Conservation (phyloP, 2,888 invertebrate genomes). For the Hecatera dysodea region DNA sequence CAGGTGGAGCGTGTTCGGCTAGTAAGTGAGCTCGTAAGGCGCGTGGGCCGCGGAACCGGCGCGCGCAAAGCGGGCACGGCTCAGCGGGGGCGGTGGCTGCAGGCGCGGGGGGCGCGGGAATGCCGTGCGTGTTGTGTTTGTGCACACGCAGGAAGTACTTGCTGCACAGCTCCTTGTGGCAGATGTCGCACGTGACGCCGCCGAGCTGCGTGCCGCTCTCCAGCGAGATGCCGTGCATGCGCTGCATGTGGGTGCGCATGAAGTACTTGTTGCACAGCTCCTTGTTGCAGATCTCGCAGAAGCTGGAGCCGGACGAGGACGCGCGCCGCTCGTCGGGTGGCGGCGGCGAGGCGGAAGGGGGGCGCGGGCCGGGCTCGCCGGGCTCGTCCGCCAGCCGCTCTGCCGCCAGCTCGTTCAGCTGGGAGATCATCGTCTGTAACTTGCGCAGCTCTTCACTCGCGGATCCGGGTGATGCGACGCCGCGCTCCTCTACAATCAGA, state of each 20-base stretch:
- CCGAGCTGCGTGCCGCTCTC: constrained; percentile 98
- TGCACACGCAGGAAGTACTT: constrained; percentile 99
- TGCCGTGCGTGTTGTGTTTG: constrained; percentile 99
- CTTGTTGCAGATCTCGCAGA: constrained; percentile 99
- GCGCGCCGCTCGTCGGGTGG: constrained; percentile 89
- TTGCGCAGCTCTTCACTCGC: constrained; percentile 97
- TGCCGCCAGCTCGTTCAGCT: constrained; percentile 95
- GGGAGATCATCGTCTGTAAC: constrained; percentile 97
- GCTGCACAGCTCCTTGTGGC: constrained; percentile 99
- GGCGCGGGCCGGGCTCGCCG: constrained; percentile 75
- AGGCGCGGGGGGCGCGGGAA: constrained; percentile 95
- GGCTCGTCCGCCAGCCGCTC: constrained; percentile 86
- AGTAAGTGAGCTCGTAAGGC: constrained; percentile 97
- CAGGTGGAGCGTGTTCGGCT: constrained; percentile 95
- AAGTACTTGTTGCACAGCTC: constrained; percentile 99
- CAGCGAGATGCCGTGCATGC: constrained; percentile 99
- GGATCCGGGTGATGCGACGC: constrained; percentile 90
- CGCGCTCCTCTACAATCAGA: constrained; percentile 93
- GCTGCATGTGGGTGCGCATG: constrained; percentile 99
- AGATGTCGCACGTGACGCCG: constrained; percentile 98
- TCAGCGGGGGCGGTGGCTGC: constrained; percentile 85
- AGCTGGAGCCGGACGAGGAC: constrained; percentile 94
- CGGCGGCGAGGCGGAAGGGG: constrained; percentile 84
- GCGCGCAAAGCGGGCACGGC: constrained; percentile 95
- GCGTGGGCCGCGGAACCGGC: constrained; percentile 96